Conservation (phyloP, 1,140 invertebrate genomes). For the Calephelis virginiensis region DNA sequence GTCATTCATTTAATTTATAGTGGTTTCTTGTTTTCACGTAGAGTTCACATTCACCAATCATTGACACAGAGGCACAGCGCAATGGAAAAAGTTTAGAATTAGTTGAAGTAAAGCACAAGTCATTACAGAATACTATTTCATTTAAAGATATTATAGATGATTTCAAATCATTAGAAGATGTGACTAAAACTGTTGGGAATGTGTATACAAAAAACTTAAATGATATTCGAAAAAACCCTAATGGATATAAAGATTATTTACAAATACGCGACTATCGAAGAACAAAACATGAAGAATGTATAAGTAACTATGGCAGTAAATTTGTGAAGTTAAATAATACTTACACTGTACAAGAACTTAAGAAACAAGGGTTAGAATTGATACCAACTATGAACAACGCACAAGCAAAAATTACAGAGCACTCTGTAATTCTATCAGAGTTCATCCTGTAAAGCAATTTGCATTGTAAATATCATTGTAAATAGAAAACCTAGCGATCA, state of each 20-base stretch:
- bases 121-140: constrained; percentile 32
- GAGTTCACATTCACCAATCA: constrained; percentile 46
- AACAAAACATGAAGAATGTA: constrained; percentile 43
- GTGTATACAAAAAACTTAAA: constrained; percentile 4
- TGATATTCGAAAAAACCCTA: constrained; percentile 18
- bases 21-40: constrained; percentile 43
- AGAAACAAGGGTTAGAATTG: constrained; percentile 45
- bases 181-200: constrained; percentile 26
- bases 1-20: neutral
- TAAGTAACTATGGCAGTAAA: constrained; percentile 29
- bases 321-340: constrained; percentile 45
- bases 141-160: constrained; percentile 53
- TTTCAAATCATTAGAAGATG: constrained; percentile 53
- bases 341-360: constrained; percentile 53
- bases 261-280: constrained; percentile 57
- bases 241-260: constrained; percentile 33
- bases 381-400: constrained; percentile 28
- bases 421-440: constrained; percentile 55
- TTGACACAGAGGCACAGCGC: constrained; percentile 41
- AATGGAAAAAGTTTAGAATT: constrained; percentile 25
- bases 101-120: constrained; percentile 32
- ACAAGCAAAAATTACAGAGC: constrained; percentile 36
- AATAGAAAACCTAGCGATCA: neutral
- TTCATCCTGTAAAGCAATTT: constrained; percentile 51
- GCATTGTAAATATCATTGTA: constrained; percentile 18